These are phyloP conservation scores for Montifringilla adamsi DNA, from an alignment of 2,113 vertebrate species.

Conservation along the genomic window DNA sequence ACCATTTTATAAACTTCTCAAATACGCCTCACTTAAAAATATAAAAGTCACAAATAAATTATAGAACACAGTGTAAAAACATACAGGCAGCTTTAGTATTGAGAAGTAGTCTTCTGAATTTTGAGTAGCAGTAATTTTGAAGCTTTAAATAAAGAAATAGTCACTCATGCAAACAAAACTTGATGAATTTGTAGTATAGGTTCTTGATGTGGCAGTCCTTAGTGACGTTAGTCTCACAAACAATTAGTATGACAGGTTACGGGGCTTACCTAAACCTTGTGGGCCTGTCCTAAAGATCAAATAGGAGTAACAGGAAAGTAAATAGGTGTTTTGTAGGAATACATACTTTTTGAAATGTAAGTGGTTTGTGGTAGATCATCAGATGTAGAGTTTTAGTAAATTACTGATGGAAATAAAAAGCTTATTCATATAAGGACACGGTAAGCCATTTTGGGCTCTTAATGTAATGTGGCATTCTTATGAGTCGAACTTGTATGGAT, in stretches of 20 bases:
- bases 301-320: not conserved
- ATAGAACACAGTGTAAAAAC: not conserved
- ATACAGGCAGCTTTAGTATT: not conserved
- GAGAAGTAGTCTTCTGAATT: not conserved
- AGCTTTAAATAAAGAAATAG: not conserved
- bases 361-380: not conserved
- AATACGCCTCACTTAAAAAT: not conserved
- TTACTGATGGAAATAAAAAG: not conserved
- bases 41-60: not conserved
- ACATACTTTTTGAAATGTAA: not conserved
- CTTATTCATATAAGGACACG: not conserved
- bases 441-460: not conserved
- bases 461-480: not conserved
- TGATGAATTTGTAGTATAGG: not conserved
- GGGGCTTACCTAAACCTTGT: not conserved
- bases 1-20: not conserved
- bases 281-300: not conserved
- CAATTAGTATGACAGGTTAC: not conserved
- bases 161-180: not conserved
- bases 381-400: not conserved
- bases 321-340: not conserved
- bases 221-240: not conserved
- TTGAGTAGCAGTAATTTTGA: not conserved
- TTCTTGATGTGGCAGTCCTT: not conserved
- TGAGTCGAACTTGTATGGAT: not conserved